Percentiles rank a stretch among this genome's conserved stretches.
phyloP scores from a whole-genome alignment of 1,140 invertebrate genomes.

The Arctopsyche grandis region DNA sequence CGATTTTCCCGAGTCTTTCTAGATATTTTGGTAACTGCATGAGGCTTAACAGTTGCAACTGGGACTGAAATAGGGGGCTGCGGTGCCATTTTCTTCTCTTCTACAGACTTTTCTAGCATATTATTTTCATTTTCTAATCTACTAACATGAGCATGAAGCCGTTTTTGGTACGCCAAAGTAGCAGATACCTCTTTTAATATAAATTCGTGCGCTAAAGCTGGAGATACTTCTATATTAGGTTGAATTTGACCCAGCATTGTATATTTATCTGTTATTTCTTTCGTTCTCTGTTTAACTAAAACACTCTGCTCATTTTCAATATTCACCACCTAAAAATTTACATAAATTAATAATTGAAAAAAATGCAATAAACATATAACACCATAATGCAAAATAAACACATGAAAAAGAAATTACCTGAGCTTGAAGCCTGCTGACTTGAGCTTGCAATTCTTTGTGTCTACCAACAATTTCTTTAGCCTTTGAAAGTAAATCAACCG shows the following conservation, averaged over 20 bases:
- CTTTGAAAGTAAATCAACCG: conserved; percentile 86
- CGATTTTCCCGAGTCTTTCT: conserved; percentile 78
- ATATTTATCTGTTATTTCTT: conserved; percentile 76
- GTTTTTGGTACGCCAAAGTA: conserved; percentile 82
- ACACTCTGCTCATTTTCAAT: conserved; percentile 78
- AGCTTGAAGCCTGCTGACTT: conserved; percentile 82
- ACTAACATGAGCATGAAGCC: conserved; percentile 80
- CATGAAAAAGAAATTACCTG: conserved; percentile 69
- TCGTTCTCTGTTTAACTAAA: conserved; percentile 73
- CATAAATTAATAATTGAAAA: too few relatives aligned
- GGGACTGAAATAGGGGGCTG: too few relatives aligned
- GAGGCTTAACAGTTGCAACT: conserved; percentile 63
- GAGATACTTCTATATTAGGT: conserved; percentile 68
- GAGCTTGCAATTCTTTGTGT: conserved; percentile 90
- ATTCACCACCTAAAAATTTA: conserved; percentile 60
- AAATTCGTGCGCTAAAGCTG: conserved; percentile 77
- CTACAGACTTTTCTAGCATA: conserved; percentile 75
- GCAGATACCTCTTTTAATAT: conserved; percentile 87
- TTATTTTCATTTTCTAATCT: conserved; percentile 80
- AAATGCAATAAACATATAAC: too few relatives aligned
- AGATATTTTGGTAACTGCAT: conserved; percentile 62
- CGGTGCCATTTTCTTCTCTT: conserved; percentile 71
- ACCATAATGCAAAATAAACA: too few relatives aligned
- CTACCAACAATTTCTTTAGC: conserved; percentile 92
- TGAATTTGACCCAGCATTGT: conserved; percentile 66